Base-by-base conservation (phyloP, 2,113 vertebrate species). In the Lagopus leucura region DNA sequence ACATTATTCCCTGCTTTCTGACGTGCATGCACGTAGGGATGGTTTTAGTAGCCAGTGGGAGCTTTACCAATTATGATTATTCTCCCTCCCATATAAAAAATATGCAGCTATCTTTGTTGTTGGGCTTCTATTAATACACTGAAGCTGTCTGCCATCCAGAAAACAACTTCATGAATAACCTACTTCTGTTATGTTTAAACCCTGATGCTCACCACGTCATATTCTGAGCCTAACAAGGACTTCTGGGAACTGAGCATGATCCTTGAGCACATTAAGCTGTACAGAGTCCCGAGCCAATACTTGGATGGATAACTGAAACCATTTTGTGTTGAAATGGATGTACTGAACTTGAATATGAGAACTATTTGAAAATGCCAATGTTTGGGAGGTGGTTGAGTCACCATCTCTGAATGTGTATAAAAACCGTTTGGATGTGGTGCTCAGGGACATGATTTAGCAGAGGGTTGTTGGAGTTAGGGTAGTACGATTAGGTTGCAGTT, bases 301-400 rank as follows among this genome's bases (percentile, higher is more conserved):
- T 70, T 64, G 60, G 11, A 67, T 0, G 0, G 55, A 83, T 64
- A 81, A 12, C 71, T 65, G 87, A 72, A 69, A 63, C 81, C 64
- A 27, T 80, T 95, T 82, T 93, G n/a, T 77, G 65, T 91, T 2
- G 3, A 89, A 92, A 71, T 58, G 74, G 81, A 75, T 79, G 88
- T 40, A 4, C 72, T 78, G 45, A 83, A 72, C 94, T 95, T 96
- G 85, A 95, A 96, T 96, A 81, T 89, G 67, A 69, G 43, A 34
- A 78, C 96, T 96, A 93, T 95, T 95, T 88, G 81, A 73, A 93
- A 60, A 55, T 85, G 91, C 48, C 48, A 24, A 24, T 50, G 22
- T 50, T 24, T 48, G 47, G 11, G 21, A 48, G 47, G 47, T 24
- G 47, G 21, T 13, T 24, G 48, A 50, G 48, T 50, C 48, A 50